Evolutionary conservation across 2,888 invertebrate species (phyloP).

Genomic region (Matsumyia berberina): DNA sequence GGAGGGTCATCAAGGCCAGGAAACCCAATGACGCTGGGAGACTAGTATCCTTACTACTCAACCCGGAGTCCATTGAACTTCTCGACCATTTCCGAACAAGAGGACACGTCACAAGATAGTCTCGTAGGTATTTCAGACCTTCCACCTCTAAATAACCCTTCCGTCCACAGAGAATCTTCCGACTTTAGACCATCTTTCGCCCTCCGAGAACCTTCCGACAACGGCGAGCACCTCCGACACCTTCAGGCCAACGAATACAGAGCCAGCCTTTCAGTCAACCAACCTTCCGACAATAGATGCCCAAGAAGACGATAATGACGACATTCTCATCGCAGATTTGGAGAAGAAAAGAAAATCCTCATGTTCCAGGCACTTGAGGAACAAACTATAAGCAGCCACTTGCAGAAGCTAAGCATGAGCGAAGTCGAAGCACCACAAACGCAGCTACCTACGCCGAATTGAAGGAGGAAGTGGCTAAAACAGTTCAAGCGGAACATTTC

Average conservation of each 20-base stretch:
- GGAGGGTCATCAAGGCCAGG: too few relatives aligned
- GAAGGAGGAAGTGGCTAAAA: too few relatives aligned
- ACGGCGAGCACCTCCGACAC: not conserved
- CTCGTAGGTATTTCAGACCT: too few relatives aligned
- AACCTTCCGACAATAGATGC: not conserved
- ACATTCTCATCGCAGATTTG: slow-evolving; percentile 1
- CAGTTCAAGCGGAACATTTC: not conserved
- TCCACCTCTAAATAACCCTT: too few relatives aligned
- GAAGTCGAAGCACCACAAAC: too few relatives aligned
- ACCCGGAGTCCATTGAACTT: too few relatives aligned
- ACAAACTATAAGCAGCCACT: not conserved
- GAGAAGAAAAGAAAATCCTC: not conserved
- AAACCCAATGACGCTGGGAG: too few relatives aligned
- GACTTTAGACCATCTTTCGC: not conserved
- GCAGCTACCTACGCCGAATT: too few relatives aligned
- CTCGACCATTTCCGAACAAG: too few relatives aligned
- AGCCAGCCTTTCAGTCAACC: not conserved
- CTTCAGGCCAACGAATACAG: not conserved
- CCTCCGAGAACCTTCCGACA: not conserved
- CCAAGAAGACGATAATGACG: not conserved
- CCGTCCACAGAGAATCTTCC: too few relatives aligned
- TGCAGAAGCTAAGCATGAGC: not conserved
- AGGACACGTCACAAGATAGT: too few relatives aligned
- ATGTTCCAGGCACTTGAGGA: not conserved
- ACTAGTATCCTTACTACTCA: too few relatives aligned